These are phyloP conservation scores for Phallusia fumigata DNA, from an alignment of 23 tunicate species.

Conservation along the genomic window DNA sequence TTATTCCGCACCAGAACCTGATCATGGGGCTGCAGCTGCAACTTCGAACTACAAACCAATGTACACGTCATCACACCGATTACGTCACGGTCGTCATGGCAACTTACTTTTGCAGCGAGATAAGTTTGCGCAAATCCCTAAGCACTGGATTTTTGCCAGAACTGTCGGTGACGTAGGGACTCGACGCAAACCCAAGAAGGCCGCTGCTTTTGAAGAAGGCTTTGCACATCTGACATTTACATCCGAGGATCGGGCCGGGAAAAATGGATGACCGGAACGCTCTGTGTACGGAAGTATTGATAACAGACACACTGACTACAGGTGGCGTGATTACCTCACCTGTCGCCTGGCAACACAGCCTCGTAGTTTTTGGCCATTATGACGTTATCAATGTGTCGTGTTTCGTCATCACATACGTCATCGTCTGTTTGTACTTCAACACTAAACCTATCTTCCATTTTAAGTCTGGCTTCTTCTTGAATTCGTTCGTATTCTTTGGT, in stretches of 20 bases:
- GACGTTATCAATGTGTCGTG: not conserved
- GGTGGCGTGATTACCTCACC: too few relatives aligned
- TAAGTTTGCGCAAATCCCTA: slow-evolving; percentile 59
- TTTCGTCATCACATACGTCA: not conserved
- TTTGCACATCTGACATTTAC: slow-evolving; percentile 89
- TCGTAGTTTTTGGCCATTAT: not conserved
- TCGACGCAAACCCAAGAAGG: slow-evolving; percentile 79
- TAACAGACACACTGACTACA: too few relatives aligned
- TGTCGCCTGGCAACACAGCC: not conserved
- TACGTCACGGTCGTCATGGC: not conserved
- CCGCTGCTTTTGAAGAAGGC: slow-evolving; percentile 88
- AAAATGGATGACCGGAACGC: slow-evolving; percentile 38
- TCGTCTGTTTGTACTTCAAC: slow-evolving; percentile 41
- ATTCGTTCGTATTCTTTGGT: slow-evolving; percentile 70
- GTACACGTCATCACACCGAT: not conserved
- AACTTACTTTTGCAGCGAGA: slow-evolving; percentile 76
- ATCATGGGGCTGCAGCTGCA: slow-evolving; percentile 59
- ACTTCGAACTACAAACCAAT: slow-evolving; percentile 43
- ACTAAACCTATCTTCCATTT: slow-evolving; percentile 57
- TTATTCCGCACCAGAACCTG: slow-evolving; percentile 43
- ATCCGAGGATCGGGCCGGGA: slow-evolving; percentile 94
- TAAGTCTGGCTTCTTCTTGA: slow-evolving; percentile 53
- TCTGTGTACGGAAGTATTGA: not conserved
- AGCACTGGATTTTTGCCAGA: slow-evolving; percentile 86
- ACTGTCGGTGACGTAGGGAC: slow-evolving; percentile 93